Conservation (phyloP, 2,113 vertebrate species). For the Halcyon malimbica region DNA sequence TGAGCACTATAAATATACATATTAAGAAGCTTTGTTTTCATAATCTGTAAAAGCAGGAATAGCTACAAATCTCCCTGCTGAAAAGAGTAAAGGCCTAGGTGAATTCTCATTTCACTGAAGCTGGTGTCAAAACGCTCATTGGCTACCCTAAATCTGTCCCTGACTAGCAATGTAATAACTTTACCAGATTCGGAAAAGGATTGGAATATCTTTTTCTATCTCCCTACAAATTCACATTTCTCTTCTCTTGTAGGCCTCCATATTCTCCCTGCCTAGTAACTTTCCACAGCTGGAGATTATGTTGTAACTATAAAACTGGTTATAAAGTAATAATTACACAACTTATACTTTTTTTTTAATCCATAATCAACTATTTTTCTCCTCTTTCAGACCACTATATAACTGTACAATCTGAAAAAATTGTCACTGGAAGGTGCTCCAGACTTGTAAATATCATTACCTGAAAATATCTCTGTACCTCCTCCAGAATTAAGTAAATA, state of each 20-base stretch:
- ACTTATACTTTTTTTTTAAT: neutral
- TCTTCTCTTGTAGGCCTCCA: neutral
- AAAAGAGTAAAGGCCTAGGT: neutral
- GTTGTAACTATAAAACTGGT: neutral
- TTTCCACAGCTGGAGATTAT: neutral
- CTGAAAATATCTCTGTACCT: neutral
- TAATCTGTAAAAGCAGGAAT: neutral
- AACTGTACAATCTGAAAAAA: neutral
- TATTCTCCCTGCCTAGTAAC: neutral
- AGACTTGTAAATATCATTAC: neutral
- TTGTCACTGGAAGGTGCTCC: neutral
- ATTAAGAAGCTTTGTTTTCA: constrained; percentile 43
- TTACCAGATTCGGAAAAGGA: neutral
- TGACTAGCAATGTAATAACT: neutral
- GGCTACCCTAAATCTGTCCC: neutral
- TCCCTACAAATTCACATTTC: neutral
- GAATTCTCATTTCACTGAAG: neutral
- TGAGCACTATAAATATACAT: neutral
- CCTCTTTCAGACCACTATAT: neutral
- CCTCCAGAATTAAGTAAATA: constrained; percentile 8
- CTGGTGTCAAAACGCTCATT: neutral
- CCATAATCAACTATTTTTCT: neutral
- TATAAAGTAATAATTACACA: neutral
- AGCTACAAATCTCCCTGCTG: neutral
- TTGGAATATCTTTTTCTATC: neutral